A percentile compares a stretch with the other conserved stretches of the same genome.
Conservation (phyloP, 2,797 vertebrate species). For the Argentina silus region DNA sequence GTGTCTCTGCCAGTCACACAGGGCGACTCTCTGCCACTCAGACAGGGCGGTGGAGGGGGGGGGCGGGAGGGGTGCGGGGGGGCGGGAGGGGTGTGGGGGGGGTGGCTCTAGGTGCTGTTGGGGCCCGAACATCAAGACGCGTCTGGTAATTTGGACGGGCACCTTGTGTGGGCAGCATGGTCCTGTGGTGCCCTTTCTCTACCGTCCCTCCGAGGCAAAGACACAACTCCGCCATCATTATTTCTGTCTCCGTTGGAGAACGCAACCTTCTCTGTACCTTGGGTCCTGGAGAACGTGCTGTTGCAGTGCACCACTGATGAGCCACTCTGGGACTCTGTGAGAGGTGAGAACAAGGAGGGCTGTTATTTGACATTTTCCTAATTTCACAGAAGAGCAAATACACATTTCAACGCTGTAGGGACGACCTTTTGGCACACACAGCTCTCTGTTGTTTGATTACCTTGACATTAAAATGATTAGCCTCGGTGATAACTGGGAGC, state of each 20-base stretch:
- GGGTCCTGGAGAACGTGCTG: background rate
- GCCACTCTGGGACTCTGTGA: background rate
- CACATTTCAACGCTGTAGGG: constrained; percentile 15
- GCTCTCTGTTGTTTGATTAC: background rate
- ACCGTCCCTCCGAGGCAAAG: no score
- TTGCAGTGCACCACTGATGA: background rate
- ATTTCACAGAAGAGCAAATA: constrained; percentile 42
- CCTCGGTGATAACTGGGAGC: no score
- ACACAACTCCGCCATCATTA: background rate
- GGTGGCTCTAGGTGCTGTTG: no score
- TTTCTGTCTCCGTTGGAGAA: background rate
- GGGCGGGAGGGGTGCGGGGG: no score
- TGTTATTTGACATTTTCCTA: constrained; percentile 41
- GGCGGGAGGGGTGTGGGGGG: no score
- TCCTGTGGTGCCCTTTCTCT: background rate
- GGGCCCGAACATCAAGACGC: no score
- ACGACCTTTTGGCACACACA: background rate
- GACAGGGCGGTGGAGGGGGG: no score
- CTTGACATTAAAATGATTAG: no score
- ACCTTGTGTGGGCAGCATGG: no score
- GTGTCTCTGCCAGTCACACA: no score
- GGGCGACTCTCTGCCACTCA: no score
- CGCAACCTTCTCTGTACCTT: background rate
- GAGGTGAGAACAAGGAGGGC: constrained; percentile 4
- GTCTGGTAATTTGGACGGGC: no score